These are phyloP conservation scores for Phortica variegata DNA, from an alignment of 1,140 invertebrate genomes.

Conservation along the genomic window DNA sequence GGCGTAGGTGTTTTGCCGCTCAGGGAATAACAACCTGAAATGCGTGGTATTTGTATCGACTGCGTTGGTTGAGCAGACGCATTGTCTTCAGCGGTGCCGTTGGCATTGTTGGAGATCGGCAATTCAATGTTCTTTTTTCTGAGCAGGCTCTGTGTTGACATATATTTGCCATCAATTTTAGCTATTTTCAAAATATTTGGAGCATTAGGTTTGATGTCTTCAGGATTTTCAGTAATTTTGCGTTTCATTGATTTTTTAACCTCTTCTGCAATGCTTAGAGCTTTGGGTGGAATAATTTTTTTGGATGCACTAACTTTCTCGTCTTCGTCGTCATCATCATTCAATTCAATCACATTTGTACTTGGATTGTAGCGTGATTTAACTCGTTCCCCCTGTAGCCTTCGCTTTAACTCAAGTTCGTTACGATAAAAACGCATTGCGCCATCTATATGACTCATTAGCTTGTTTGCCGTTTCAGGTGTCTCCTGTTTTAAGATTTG, in stretches of 20 bases:
- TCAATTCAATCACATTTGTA: conserved; percentile 19
- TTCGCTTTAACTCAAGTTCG: conserved; percentile 29
- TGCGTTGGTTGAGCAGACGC: background rate
- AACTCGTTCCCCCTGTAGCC: background rate
- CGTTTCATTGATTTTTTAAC: too few species aligned
- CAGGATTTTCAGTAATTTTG: too few species aligned
- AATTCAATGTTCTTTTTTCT: too few species aligned
- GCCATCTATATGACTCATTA: conserved; percentile 17
- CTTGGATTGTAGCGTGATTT: background rate
- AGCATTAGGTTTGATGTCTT: too few species aligned
- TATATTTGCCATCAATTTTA: too few species aligned
- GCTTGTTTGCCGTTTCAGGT: conserved; percentile 8
- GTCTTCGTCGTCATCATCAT: conserved; percentile 32
- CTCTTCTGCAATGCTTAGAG: too few species aligned
- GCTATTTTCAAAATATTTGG: too few species aligned
- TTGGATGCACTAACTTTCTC: conserved; percentile 11
- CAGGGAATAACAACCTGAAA: conserved; percentile 38
- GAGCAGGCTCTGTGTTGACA: too few species aligned
- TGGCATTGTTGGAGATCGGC: background rate
- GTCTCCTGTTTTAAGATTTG: conserved; percentile 13
- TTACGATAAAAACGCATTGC: conserved; percentile 27
- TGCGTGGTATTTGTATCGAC: conserved; percentile 32
- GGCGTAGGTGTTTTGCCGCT: conserved; percentile 7
- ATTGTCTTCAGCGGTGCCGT: background rate
- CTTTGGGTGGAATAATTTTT: background rate